A percentile compares a stretch with the other conserved stretches of the same genome.
These are phyloP conservation scores for Tachina grossa DNA, from an alignment of 2,888 invertebrate species.

Conservation along the genomic window DNA sequence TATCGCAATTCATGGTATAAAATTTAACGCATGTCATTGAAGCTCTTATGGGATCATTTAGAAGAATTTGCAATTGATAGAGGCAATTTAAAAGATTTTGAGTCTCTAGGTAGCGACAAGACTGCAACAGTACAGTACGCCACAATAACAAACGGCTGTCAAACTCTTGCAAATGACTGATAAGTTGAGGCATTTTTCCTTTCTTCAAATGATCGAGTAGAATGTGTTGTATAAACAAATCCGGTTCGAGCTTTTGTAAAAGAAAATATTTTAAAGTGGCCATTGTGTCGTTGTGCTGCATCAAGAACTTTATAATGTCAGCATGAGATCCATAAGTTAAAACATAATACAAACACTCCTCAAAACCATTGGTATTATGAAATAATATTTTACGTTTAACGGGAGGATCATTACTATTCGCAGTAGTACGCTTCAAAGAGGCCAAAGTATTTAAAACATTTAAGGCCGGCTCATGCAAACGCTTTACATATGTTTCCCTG, in stretches of 20 bases:
- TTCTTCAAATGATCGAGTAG: slow-evolving; percentile 87
- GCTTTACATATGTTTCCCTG: slow-evolving; percentile 83
- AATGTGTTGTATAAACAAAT: slow-evolving; percentile 88
- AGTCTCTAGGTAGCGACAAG: slow-evolving; percentile 88
- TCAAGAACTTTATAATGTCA: slow-evolving; percentile 89
- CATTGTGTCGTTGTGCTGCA: slow-evolving; percentile 87
- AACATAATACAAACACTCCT: slow-evolving; percentile 92
- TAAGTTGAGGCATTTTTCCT: slow-evolving; percentile 85
- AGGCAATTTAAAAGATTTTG: slow-evolving; percentile 88
- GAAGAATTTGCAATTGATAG: slow-evolving; percentile 88
- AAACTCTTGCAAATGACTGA: slow-evolving; percentile 86
- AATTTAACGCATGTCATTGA: slow-evolving; percentile 91
- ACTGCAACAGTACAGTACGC: slow-evolving; percentile 88
- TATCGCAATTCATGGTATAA: slow-evolving; percentile 86
- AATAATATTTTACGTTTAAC: slow-evolving; percentile 76
- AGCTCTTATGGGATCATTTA: slow-evolving; percentile 89
- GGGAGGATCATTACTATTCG: slow-evolving; percentile 72
- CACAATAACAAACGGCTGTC: slow-evolving; percentile 88
- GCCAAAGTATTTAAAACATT: slow-evolving; percentile 86
- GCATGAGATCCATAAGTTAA: slow-evolving; percentile 90
- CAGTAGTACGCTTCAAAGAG: slow-evolving; percentile 84
- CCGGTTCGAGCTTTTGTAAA: slow-evolving; percentile 87
- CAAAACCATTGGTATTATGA: slow-evolving; percentile 84
- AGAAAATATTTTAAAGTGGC: slow-evolving; percentile 88
- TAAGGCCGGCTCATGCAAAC: slow-evolving; percentile 85